Evolutionary conservation across 2,797 vertebrate genomes (phyloP).

Genomic region (Cynodonichthys magdalenae): DNA sequence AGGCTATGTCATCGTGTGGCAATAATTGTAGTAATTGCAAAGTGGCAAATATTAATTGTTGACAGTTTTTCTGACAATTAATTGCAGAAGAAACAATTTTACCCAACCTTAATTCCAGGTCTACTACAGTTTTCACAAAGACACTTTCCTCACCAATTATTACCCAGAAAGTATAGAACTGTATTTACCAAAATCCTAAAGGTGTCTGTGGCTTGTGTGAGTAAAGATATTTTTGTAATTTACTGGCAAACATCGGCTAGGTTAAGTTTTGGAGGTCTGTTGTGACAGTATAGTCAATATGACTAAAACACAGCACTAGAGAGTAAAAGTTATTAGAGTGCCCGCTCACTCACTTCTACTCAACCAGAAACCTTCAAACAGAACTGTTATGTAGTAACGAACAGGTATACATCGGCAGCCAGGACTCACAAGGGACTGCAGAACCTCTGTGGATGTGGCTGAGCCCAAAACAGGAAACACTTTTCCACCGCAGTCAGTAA

Average conservation of each 20-base stretch:
- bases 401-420: slow-evolving; percentile 31
- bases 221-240: slow-evolving; percentile 3
- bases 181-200: not conserved
- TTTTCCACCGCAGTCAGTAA: slow-evolving; percentile 75
- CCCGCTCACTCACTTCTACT: not conserved
- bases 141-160: not conserved
- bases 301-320: slow-evolving; percentile 1
- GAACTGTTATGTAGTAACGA: slow-evolving; percentile 25
- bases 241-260: slow-evolving; percentile 12
- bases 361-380: slow-evolving; percentile 4
- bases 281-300: not conserved
- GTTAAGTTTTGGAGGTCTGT: not conserved
- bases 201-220: not conserved
- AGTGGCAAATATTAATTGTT: too few species aligned
- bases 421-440: slow-evolving; percentile 44
- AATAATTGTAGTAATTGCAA: too few species aligned
- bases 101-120: not conserved
- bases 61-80: too few species aligned
- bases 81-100: too few species aligned
- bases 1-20: too few species aligned
- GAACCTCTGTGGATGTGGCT: slow-evolving; percentile 76
- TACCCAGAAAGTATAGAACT: not conserved
- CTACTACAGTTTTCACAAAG: not conserved
- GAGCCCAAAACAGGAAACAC: slow-evolving; percentile 79
- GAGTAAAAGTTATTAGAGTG: slow-evolving; percentile 3